Evolutionary conservation across 2,797 vertebrate species (phyloP).

Genomic region (Smutsia temminckii): DNA sequence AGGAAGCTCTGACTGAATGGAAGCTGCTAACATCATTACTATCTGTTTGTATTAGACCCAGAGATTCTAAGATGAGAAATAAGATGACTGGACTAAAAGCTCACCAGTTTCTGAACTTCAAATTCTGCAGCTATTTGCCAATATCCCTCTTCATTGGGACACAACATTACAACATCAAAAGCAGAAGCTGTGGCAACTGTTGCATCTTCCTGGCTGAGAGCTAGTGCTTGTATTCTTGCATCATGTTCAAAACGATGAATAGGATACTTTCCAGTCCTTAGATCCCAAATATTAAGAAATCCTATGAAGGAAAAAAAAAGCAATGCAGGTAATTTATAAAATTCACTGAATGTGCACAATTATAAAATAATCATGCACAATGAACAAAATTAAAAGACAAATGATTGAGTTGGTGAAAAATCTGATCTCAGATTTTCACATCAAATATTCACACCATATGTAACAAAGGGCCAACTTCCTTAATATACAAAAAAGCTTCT

Average conservation of each 20-base stretch:
- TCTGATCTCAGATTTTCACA: no score
- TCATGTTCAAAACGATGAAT: conserved; percentile 91
- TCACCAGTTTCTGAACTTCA: conserved; percentile 91
- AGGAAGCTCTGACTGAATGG: neutral
- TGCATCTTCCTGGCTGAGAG: conserved; percentile 86
- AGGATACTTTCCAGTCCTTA: conserved; percentile 89
- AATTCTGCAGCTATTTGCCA: conserved; percentile 88
- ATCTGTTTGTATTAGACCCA: neutral
- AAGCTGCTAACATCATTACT: neutral
- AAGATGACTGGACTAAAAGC: conserved; percentile 69
- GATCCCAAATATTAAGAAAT: conserved; percentile 93
- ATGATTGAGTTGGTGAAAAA: neutral
- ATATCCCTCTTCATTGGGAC: conserved; percentile 88
- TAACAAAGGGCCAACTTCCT: neutral
- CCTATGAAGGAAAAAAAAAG: conserved; percentile 81
- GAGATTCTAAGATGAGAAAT: neutral
- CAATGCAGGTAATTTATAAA: neutral
- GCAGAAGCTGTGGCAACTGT: conserved; percentile 88
- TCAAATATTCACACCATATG: neutral
- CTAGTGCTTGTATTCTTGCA: conserved; percentile 89
- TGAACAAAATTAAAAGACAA: neutral
- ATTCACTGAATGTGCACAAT: neutral
- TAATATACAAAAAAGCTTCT: neutral
- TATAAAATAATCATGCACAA: neutral
- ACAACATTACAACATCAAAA: conserved; percentile 88